Evolutionary conservation across 64 coral and sea anemone genomes (phyloP).

Genomic region (Stichodactyla helianthus): DNA sequence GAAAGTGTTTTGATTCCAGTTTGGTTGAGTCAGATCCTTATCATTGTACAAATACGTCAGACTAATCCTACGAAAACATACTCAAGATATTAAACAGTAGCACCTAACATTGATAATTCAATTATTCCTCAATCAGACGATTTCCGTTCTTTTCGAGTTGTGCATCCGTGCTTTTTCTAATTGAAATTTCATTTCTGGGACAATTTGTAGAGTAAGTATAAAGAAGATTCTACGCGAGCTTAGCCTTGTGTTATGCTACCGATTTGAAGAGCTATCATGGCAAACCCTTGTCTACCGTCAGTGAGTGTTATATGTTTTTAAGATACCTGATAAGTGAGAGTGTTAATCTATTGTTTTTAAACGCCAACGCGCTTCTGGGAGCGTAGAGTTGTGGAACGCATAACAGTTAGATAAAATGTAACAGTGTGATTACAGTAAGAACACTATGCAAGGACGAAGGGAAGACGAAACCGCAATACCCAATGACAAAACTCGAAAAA

Average conservation of each 20-base stretch:
- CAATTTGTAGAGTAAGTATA: no score
- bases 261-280: not conserved
- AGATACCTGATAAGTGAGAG: conserved; percentile 19
- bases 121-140: not conserved
- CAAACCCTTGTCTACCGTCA: not conserved
- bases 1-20: not conserved
- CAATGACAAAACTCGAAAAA: conserved; percentile 15
- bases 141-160: no score
- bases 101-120: not conserved
- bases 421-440: not conserved
- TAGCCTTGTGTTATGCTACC: not conserved
- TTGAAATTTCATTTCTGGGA: no score
- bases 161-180: no score
- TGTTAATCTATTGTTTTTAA: conserved; percentile 32
- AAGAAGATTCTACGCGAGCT: no score
- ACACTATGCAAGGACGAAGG: conserved; percentile 4
- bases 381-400: not conserved
- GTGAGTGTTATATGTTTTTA: not conserved
- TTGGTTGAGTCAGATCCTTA: not conserved
- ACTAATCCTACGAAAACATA: conserved; percentile 1
- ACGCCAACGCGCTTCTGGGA: conserved; percentile 11
- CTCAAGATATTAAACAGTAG: not conserved
- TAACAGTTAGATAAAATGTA: not conserved
- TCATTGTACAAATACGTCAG: not conserved
- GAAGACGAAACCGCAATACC: not conserved